Percentiles rank a stretch among this genome's conserved stretches.
Evolutionary conservation across 2,797 vertebrate species (phyloP).

Genomic region (Alfaro cultratus): DNA sequence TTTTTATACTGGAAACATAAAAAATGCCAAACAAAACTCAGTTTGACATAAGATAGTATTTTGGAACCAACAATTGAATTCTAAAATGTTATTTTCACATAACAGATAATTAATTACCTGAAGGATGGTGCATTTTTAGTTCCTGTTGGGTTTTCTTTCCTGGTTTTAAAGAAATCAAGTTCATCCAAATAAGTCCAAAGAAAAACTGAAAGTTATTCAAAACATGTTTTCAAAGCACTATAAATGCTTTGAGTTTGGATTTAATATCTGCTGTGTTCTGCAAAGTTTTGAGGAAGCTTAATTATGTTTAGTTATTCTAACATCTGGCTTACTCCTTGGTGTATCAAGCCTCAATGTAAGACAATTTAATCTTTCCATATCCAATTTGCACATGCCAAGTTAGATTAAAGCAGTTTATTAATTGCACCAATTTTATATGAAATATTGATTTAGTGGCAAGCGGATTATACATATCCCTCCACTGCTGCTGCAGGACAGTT

Average conservation of each 20-base stretch:
- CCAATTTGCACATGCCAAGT: conserved; percentile 10
- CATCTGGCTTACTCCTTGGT: background rate
- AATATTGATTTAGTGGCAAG: conserved; percentile 33
- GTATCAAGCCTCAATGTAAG: background rate
- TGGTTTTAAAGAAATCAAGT: background rate
- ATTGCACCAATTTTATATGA: conserved; percentile 38
- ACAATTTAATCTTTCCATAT: background rate
- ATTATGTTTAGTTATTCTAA: background rate
- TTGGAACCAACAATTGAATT: background rate
- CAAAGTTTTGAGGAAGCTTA: background rate
- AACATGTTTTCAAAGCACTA: background rate
- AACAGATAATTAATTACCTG: background rate
- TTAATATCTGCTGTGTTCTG: too few species aligned
- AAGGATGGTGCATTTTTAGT: background rate
- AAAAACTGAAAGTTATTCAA: background rate
- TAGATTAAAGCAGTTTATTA: conserved; percentile 31
- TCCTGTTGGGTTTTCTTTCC: background rate
- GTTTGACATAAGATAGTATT: background rate
- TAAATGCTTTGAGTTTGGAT: background rate
- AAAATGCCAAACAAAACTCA: background rate
- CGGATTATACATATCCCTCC: conserved; percentile 32
- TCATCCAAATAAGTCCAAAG: background rate
- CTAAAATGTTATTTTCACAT: background rate
- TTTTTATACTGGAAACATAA: background rate
- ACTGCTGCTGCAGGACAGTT: conserved; percentile 35